Evolutionary conservation across 2,888 invertebrate genomes (phyloP).

Genomic region (Esperia sulphurella): DNA sequence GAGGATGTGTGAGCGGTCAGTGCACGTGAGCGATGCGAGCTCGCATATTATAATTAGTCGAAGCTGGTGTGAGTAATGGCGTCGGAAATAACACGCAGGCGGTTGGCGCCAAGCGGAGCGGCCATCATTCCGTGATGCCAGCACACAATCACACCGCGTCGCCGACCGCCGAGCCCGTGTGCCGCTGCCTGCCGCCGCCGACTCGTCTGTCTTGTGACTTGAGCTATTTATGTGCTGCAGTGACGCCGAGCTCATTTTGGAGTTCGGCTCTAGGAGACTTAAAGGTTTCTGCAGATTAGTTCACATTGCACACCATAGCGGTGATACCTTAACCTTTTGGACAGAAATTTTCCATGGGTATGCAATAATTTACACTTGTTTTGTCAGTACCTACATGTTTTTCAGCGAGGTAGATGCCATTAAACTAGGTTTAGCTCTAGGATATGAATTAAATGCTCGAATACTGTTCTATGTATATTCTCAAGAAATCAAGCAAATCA

Average conservation of each 20-base stretch:
- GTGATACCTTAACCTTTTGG: too few relatives aligned
- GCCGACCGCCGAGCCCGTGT: neutral
- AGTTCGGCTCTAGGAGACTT: conserved; percentile 31
- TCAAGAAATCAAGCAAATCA: too few relatives aligned
- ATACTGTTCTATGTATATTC: too few relatives aligned
- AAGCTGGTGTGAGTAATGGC: conserved; percentile 74
- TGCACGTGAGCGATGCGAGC: conserved; percentile 53
- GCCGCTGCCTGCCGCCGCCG: conserved; percentile 50
- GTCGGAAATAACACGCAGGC: conserved; percentile 72
- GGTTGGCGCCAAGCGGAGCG: conserved; percentile 63
- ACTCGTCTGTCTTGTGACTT: conserved; percentile 72
- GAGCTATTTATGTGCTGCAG: conserved; percentile 52
- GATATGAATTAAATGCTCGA: too few relatives aligned
- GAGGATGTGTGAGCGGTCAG: conserved; percentile 44
- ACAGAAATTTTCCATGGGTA: too few relatives aligned
- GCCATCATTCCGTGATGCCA: conserved; percentile 7
- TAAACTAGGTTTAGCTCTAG: too few relatives aligned
- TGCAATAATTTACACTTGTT: too few relatives aligned
- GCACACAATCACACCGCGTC: conserved; percentile 14
- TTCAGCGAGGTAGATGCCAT: too few relatives aligned
- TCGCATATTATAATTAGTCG: conserved; percentile 75
- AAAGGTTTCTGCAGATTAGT: neutral
- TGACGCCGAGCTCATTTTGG: conserved; percentile 45
- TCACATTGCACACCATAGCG: too few relatives aligned
- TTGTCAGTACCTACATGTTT: too few relatives aligned